phyloP scores from a whole-genome alignment of 2,797 vertebrate genomes.

The Rhadinocentrus ornatus region DNA sequence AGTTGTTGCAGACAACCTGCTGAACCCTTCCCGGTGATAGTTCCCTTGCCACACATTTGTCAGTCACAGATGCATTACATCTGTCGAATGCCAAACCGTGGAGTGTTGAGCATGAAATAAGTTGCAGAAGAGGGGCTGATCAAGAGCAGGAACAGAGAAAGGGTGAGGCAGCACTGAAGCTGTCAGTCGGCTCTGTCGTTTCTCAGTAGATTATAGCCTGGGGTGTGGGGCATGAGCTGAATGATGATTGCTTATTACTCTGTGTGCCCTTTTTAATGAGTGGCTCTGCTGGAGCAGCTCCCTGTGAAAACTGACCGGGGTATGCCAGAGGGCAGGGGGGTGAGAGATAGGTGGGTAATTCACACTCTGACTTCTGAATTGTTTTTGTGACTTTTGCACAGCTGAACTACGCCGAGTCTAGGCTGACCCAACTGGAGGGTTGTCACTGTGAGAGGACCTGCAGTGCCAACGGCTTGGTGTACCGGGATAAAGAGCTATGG shows the following conservation, averaged over 20 bases:
- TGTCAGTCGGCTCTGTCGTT: constrained; percentile 52
- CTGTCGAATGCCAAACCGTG: constrained; percentile 7
- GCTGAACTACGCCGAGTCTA: constrained; percentile 95
- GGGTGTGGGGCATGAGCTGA: constrained; percentile 57
- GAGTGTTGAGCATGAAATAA: constrained; percentile 32
- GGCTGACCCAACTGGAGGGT: constrained; percentile 92
- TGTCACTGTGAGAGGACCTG: constrained; percentile 97
- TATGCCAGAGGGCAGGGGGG: constrained; percentile 3
- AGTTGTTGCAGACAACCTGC: not conserved
- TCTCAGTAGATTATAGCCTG: constrained; percentile 54
- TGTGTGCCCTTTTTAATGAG: constrained; percentile 54
- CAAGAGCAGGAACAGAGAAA: constrained; percentile 36
- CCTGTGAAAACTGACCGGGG: constrained; percentile 20
- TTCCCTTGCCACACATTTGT: constrained; percentile 15
- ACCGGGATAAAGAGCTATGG: constrained; percentile 93
- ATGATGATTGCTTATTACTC: constrained; percentile 52
- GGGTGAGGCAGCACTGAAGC: constrained; percentile 16
- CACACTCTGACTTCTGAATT: constrained; percentile 27
- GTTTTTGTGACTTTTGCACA: constrained; percentile 59
- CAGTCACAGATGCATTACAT: constrained; percentile 23
- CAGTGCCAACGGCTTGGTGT: constrained; percentile 87
- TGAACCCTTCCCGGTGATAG: not conserved
- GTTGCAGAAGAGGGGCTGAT: constrained; percentile 25
- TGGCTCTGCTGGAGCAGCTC: constrained; percentile 34
- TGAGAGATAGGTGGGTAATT: not conserved